Base-by-base conservation (phyloP, 1,140 invertebrate species). In the Ooceraea biroi region DNA sequence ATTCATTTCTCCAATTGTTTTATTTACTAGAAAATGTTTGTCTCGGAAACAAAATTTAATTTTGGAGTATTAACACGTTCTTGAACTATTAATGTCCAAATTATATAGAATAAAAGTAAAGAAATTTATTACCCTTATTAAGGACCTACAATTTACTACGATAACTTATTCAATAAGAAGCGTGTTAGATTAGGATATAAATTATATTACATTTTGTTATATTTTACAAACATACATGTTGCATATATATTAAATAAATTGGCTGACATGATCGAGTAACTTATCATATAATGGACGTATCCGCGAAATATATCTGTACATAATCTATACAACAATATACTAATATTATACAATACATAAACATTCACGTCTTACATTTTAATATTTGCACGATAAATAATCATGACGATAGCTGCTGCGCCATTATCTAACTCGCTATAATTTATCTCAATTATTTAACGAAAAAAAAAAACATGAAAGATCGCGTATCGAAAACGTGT, bases 141-240 rank as follows among this genome's bases (percentile, higher is more conserved):
- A 84, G 52, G 61, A 84, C 52, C 68, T 66, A 57, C 46, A 71
- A 65, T 60, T 25, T 36, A 36, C 2, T 7, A 36, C 7, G 36
- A 36, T 36, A 36, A 36, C 36, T 71, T 76, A 52, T n/a, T 58
- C 19, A 14, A n/a, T 19, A 19, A 60, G 3, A 65, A 60, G 63
- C 19, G 11, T 11, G 3, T 17, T 25, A 44, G 19, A n/a, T 50
- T 55, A 60, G 22, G 30, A 14, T 48, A 86, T 86, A 87, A 86
- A 86, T 84, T 86, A 87, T 74, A 74, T 82, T 88, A 88, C 85
- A 88, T 44, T 71, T 76, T 87, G 27, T 84, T 87, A 87, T 73
- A 87, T 55, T 73, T 65, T 50, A 48, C 48, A 71, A 36, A 77
- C 63, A 30, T 61, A n/a, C 36, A 77, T n/a, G n/a, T 22, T 41